Evolutionary conservation across 2,888 invertebrate genomes (phyloP).

Genomic region (Cryptophagus acutangulus): DNA sequence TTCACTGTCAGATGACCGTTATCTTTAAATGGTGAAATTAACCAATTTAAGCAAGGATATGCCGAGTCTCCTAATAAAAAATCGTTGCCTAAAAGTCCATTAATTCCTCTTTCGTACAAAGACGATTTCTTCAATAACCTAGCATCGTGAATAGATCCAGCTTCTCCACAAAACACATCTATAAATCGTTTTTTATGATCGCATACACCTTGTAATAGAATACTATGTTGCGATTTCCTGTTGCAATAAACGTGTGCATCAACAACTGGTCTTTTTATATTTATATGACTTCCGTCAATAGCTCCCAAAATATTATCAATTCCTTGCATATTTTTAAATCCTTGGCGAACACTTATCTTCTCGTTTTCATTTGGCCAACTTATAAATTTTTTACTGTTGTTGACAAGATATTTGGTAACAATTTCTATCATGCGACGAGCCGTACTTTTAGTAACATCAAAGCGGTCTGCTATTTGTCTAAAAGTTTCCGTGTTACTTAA

Average conservation of each 20-base stretch:
- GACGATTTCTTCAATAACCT: conserved; percentile 25
- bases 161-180: conserved; percentile 20
- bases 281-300: conserved; percentile 19
- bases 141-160: conserved; percentile 22
- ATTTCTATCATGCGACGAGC: too few relatives aligned
- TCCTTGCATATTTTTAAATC: conserved; percentile 9
- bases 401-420: too few relatives aligned
- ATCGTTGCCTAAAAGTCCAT: conserved; percentile 8
- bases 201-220: conserved; percentile 18
- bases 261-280: conserved; percentile 9
- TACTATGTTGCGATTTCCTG: conserved; percentile 18
- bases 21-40: conserved; percentile 22
- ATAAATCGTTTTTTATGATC: conserved; percentile 14
- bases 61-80: conserved; percentile 21
- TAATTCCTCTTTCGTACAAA: conserved; percentile 11
- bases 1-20: conserved; percentile 18
- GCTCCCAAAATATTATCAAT: conserved; percentile 14
- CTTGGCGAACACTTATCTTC: conserved; percentile 1
- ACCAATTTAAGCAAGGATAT: conserved; percentile 19
- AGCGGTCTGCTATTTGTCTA: too few relatives aligned
- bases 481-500: too few relatives aligned
- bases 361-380: conserved; percentile 9
- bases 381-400: conserved; percentile 9
- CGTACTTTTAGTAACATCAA: too few relatives aligned
- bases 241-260: conserved; percentile 19